A percentile compares a stretch with the other conserved stretches of the same genome.
Conservation (phyloP, 2,888 invertebrate species). For the Polydrusus tereticollis region DNA sequence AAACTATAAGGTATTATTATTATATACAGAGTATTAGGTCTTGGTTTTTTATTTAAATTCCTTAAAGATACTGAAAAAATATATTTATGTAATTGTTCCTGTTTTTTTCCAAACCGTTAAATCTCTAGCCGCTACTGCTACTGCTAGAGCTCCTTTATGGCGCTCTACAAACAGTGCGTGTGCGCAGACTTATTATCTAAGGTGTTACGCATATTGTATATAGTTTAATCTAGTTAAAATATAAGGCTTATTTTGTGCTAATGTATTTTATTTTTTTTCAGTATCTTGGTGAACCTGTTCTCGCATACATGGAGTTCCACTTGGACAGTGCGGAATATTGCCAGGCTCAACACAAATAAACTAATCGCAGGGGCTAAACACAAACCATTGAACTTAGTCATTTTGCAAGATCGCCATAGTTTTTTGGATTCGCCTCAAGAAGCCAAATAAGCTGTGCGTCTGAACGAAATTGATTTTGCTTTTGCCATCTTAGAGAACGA, state of each 20-base stretch:
- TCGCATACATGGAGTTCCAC: constrained; percentile 98
- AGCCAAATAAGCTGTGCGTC: constrained; percentile 60
- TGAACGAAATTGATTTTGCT: constrained; percentile 38
- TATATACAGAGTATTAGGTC: no score
- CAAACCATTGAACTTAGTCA: constrained; percentile 54
- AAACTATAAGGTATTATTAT: no score
- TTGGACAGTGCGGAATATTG: constrained; percentile 98
- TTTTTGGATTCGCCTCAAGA: constrained; percentile 60
- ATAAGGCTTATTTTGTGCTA: constrained; percentile 16
- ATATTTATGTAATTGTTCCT: no score
- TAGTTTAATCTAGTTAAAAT: no score
- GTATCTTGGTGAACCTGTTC: constrained; percentile 90
- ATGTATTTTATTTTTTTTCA: constrained; percentile 68
- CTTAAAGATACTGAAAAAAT: no score
- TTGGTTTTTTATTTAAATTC: no score
- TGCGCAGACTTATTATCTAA: neutral
- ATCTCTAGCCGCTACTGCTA: no score
- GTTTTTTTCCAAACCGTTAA: no score
- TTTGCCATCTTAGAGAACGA: constrained; percentile 47
- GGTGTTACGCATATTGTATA: neutral
- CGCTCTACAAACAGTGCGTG: no score
- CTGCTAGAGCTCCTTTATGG: no score
- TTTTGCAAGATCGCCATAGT: constrained; percentile 57
- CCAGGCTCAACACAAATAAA: constrained; percentile 98
- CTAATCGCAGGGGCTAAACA: constrained; percentile 45